A percentile compares a stretch with the other conserved stretches of the same genome.
Evolutionary conservation across 2,888 invertebrate genomes (phyloP).

Genomic region (Muscina levida): DNA sequence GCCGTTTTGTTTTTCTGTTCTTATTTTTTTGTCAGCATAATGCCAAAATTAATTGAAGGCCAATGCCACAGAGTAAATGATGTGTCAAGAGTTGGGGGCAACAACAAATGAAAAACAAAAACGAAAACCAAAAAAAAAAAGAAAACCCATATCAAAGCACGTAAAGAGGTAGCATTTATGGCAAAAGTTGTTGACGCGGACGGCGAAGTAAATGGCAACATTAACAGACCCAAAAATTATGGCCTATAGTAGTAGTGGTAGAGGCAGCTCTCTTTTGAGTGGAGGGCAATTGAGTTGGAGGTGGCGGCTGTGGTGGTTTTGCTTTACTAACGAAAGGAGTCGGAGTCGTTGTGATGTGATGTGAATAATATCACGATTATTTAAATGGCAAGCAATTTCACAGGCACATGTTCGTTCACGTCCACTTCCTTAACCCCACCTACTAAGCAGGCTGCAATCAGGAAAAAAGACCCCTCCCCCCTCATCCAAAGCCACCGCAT

Average conservation of each 20-base stretch:
- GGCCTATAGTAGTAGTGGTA: not conserved
- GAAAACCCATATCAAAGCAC: too few relatives aligned
- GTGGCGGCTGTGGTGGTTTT: too few relatives aligned
- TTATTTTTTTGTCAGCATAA: conserved; percentile 30
- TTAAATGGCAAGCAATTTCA: conserved; percentile 39
- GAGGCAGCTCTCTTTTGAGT: too few relatives aligned
- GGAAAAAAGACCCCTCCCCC: too few relatives aligned
- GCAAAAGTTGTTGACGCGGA: not conserved
- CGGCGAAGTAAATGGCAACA: conserved; percentile 24
- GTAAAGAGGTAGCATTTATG: too few relatives aligned
- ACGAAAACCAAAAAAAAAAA: too few relatives aligned
- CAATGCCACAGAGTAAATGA: conserved; percentile 28
- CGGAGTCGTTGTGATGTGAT: not conserved
- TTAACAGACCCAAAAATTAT: conserved; percentile 29
- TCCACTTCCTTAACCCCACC: not conserved
- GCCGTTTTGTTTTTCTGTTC: too few relatives aligned
- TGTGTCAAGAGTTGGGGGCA: conserved; percentile 30
- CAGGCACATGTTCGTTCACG: not conserved
- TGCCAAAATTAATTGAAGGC: conserved; percentile 40
- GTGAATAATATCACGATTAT: conserved; percentile 5
- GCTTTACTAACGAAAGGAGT: not conserved
- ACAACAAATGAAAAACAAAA: not conserved
- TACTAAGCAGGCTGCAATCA: not conserved
- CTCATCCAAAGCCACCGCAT: not conserved
- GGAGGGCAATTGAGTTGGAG: not conserved